Evolutionary conservation across 2,888 invertebrate genomes (phyloP).

Genomic region (Lysandra bellargus): DNA sequence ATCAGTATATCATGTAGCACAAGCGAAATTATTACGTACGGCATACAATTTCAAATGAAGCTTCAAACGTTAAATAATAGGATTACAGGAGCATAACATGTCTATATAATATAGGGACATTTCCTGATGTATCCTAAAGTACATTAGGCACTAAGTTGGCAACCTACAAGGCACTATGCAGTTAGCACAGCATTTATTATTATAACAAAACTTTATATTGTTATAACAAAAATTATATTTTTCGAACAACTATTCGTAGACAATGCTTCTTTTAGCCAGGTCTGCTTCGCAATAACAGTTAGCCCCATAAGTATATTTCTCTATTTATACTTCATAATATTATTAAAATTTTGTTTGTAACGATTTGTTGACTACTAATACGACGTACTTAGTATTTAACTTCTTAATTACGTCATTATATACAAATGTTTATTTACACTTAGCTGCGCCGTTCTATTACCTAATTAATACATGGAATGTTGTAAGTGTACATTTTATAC

Average conservation of each 20-base stretch:
- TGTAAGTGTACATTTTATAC: slow-evolving; percentile 60
- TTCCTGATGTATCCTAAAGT: slow-evolving; percentile 50
- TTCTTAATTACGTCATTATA: slow-evolving; percentile 56
- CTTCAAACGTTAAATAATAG: slow-evolving; percentile 44
- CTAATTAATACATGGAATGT: slow-evolving; percentile 70
- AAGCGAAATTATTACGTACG: slow-evolving; percentile 32
- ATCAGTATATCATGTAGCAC: slow-evolving; percentile 28
- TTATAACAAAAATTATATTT: slow-evolving; percentile 55
- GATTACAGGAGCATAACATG: slow-evolving; percentile 46
- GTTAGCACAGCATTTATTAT: slow-evolving; percentile 77
- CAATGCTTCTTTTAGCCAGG: slow-evolving; percentile 44
- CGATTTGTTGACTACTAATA: slow-evolving; percentile 40
- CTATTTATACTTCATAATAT: slow-evolving; percentile 38
- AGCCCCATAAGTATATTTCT: slow-evolving; percentile 39
- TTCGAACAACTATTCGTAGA: slow-evolving; percentile 44
- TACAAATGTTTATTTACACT: slow-evolving; percentile 73
- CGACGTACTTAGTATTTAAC: slow-evolving; percentile 38
- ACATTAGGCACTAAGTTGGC: slow-evolving; percentile 81
- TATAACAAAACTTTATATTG: slow-evolving; percentile 56
- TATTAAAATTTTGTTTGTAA: slow-evolving; percentile 35
- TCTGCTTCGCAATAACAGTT: slow-evolving; percentile 45
- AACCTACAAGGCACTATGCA: slow-evolving; percentile 82
- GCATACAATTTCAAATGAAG: slow-evolving; percentile 39
- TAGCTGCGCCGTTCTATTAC: slow-evolving; percentile 61
- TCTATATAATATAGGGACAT: slow-evolving; percentile 43